These are phyloP conservation scores for Lasioglossum marginatum DNA, from an alignment of 2,888 invertebrate genomes.

Conservation along the genomic window DNA sequence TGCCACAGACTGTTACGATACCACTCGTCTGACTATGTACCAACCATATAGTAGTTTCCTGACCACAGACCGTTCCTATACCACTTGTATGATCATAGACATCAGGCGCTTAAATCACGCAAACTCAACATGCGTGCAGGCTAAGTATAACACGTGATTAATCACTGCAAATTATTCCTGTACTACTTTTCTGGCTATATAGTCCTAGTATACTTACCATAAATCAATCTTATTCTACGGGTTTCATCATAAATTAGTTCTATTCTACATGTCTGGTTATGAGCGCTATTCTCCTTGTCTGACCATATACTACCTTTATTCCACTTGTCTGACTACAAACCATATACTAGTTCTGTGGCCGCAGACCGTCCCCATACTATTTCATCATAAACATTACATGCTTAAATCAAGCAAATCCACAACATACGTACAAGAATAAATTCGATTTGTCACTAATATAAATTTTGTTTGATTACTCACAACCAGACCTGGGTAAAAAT, in stretches of 20 bases:
- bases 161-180: neutral
- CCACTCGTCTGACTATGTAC: neutral
- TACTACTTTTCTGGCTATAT: neutral
- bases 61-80: neutral
- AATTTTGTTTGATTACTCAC: neutral
- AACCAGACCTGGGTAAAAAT: too few species aligned
- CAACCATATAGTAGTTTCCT: neutral
- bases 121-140: too few species aligned
- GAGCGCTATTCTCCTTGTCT: neutral
- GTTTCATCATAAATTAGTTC: neutral
- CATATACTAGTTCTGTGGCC: neutral
- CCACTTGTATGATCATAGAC: neutral
- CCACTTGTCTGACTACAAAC: neutral
- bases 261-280: neutral
- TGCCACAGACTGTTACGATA: neutral
- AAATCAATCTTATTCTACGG: neutral
- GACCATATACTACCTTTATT: neutral
- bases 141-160: too few species aligned
- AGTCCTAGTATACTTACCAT: neutral
- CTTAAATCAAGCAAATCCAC: neutral
- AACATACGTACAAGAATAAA: neutral
- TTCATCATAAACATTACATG: neutral
- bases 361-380: neutral
- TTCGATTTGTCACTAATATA: neutral
- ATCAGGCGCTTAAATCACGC: too few species aligned